These are phyloP conservation scores for Herpetotheres cachinnans DNA, from an alignment of 2,113 vertebrate genomes.

Conservation along the genomic window DNA sequence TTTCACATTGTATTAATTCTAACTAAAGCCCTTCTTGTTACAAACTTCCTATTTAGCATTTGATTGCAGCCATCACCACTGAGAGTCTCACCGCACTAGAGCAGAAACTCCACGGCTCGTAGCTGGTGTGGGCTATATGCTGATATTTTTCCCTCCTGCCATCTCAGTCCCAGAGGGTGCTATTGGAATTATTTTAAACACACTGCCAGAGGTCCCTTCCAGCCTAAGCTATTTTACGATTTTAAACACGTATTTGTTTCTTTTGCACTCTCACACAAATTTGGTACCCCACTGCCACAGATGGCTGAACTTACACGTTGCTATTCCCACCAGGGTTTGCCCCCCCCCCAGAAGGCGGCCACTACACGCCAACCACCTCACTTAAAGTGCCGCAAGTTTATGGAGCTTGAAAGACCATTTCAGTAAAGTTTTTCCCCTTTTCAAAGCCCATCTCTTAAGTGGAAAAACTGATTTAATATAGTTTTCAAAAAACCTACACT, in stretches of 20 bases:
- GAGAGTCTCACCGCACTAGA: constrained; percentile 38
- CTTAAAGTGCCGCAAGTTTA: not conserved
- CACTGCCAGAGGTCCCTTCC: not conserved
- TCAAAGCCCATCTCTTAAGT: not conserved
- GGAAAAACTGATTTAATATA: not conserved
- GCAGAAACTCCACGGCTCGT: constrained; percentile 40
- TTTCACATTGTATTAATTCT: constrained; percentile 69
- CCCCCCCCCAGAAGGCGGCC: not conserved
- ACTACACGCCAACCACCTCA: not conserved
- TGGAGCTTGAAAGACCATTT: not conserved
- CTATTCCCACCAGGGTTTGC: not conserved
- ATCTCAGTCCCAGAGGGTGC: constrained; percentile 46
- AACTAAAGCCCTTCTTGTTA: constrained; percentile 76
- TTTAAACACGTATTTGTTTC: not conserved
- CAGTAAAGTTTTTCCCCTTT: not conserved
- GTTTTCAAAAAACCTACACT: not conserved
- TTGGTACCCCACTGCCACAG: not conserved
- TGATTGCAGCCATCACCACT: constrained; percentile 48
- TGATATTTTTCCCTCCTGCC: constrained; percentile 59
- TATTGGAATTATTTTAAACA: not conserved
- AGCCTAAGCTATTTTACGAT: not conserved
- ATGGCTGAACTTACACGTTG: not conserved
- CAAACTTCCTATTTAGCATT: constrained; percentile 66
- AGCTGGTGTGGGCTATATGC: not conserved
- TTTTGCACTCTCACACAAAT: not conserved